Base-by-base conservation (phyloP, 1,140 invertebrate species). In the Drosophila dunni region DNA sequence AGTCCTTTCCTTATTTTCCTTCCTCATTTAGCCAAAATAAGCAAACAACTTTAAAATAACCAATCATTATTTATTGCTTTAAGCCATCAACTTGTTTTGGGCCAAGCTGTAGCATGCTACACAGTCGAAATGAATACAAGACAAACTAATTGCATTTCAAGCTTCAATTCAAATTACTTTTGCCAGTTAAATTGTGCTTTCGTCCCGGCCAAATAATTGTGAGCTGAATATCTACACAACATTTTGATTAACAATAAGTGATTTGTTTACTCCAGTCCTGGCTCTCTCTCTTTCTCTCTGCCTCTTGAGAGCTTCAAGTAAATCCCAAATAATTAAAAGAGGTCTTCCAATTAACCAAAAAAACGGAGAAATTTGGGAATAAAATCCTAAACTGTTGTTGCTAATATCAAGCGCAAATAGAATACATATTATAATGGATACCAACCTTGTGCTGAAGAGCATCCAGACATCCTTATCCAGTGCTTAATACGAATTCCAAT, bases 381-480 rank as follows among this genome's bases (percentile, higher is more conserved):
- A 20, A 48, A 50, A 57, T 56, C 60, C 45, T 45, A 3, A 17
- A 7, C 33, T 57, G 65, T 61, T 60, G 45, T 67, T 69, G 34
- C 67, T 67, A 64, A 46, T 72, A 58, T 61, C 57, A 66, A 46
- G 69, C 44, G 53, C 1, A 64, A 61, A 78, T 67, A 50, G 62
- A 63, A 79, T 79, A 76, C 15, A 70, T 65, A 71, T 72, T 79
- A 76, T 67, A 70, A 75, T 75, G 61, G 62, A 79, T 76, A 79
- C 76, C 9, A 57, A 79, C 76, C 76, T 75, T 79, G 61, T 75
- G 24, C 24, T 60, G 8, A 58, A 33, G 36, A 24, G 20, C 42
- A 50, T 29, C 6, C 60, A 9, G 20, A 53, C 24, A 57, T 64
- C 45, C 60, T 75, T 62, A 51, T 45, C 51, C 17, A 9, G 29